Evolutionary conservation across 2,888 invertebrate species (phyloP).

Genomic region (Acanthoscelides obtectus): DNA sequence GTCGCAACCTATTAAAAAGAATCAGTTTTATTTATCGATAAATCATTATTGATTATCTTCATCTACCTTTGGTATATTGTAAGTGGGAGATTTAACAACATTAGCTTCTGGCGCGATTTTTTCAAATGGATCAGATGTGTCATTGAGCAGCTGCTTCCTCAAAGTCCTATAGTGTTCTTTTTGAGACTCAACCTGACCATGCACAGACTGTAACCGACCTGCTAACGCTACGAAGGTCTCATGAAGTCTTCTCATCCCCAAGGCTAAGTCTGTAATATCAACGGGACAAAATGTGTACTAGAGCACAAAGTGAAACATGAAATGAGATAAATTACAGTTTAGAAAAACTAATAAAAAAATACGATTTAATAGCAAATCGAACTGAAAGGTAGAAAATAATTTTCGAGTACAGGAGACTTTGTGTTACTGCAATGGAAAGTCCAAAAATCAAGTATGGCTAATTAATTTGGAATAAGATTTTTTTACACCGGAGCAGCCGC

Average conservation of each 20-base stretch:
- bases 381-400: no score
- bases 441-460: no score
- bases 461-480: no score
- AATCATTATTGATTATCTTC: not conserved
- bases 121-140: constrained; percentile 73
- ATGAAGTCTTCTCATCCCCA: constrained; percentile 76
- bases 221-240: constrained; percentile 83
- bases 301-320: no score
- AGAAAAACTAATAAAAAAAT: no score
- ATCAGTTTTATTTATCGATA: constrained; percentile 26
- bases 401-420: no score
- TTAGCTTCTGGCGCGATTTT: constrained; percentile 28
- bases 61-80: not conserved
- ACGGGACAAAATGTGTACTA: no score
- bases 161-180: constrained; percentile 83
- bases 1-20: constrained; percentile 50
- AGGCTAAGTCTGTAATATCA: no score
- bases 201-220: constrained; percentile 79
- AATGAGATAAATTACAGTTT: no score
- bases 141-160: constrained; percentile 71
- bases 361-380: no score
- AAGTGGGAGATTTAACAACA: not conserved
- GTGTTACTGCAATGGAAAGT: no score
- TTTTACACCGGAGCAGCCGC: no score
- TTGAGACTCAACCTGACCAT: constrained; percentile 71